Conservation (phyloP, 2,797 vertebrate species). For the Anabacerthia variegaticeps region DNA sequence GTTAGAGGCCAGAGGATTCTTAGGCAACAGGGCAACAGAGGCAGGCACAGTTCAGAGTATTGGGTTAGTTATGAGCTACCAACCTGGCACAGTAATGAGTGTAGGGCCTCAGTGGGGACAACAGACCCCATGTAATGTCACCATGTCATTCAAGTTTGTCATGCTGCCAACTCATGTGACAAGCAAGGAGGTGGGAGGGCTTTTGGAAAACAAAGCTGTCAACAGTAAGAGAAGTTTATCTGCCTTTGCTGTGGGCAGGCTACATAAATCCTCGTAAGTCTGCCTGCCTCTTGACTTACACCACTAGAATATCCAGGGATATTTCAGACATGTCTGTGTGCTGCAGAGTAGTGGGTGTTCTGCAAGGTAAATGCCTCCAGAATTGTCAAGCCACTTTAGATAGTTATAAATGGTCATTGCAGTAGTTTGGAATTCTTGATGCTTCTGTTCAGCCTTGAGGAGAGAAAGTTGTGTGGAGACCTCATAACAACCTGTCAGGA, state of each 20-base stretch:
- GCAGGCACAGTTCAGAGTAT: neutral
- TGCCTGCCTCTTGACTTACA: neutral
- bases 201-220: neutral
- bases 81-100: neutral
- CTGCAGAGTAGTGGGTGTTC: neutral
- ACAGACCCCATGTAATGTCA: neutral
- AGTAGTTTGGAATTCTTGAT: neutral
- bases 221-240: neutral
- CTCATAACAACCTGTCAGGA: neutral
- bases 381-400: neutral
- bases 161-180: neutral
- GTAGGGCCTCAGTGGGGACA: neutral
- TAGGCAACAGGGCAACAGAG: neutral
- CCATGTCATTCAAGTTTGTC: neutral
- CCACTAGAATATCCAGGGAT: neutral
- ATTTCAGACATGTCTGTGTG: neutral
- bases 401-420: neutral
- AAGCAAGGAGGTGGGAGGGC: neutral
- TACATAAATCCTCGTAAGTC: neutral
- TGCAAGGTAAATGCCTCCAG: neutral
- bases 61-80: neutral
- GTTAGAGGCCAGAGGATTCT: neutral
- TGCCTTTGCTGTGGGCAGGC: neutral
- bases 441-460: neutral
- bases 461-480: neutral